Conservation (phyloP, 2,113 vertebrate genomes). For the Machaerirhynchus nigripectus region DNA sequence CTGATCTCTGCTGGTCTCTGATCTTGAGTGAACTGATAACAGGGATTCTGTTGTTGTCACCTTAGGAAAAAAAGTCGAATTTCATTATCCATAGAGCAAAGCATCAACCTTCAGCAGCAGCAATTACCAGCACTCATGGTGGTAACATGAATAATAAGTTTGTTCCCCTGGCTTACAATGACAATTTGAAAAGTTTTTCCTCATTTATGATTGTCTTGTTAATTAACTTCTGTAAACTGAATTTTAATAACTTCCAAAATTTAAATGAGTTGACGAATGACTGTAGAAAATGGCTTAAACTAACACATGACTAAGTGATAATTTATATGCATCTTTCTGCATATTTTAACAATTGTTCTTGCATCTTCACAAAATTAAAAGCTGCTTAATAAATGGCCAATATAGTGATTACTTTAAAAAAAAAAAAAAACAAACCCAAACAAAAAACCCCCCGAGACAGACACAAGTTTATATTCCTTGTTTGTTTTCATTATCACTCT, state of each 20-base stretch:
- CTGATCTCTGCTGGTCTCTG: constrained; percentile 89
- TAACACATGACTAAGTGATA: background rate
- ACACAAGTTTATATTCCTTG: fast-evolving
- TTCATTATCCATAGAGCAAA: background rate
- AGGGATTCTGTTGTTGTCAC: constrained; percentile 93
- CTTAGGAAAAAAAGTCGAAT: constrained; percentile 56
- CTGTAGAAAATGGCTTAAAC: background rate
- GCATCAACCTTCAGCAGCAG: background rate
- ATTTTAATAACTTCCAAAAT: background rate
- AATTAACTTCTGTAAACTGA: background rate
- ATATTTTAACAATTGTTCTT: background rate
- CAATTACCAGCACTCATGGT: background rate
- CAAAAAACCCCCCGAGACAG: background rate
- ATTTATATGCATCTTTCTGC: background rate
- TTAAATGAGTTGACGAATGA: background rate
- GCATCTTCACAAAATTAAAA: background rate
- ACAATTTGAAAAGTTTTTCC: background rate
- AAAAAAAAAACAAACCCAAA: no score
- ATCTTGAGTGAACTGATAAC: constrained; percentile 92
- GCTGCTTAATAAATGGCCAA: background rate
- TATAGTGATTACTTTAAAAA: background rate
- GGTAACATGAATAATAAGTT: background rate
- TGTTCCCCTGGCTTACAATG: background rate
- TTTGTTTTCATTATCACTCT: background rate
- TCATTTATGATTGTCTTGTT: background rate